Conservation (phyloP, 2,888 invertebrate genomes). For the Papilio protenor region DNA sequence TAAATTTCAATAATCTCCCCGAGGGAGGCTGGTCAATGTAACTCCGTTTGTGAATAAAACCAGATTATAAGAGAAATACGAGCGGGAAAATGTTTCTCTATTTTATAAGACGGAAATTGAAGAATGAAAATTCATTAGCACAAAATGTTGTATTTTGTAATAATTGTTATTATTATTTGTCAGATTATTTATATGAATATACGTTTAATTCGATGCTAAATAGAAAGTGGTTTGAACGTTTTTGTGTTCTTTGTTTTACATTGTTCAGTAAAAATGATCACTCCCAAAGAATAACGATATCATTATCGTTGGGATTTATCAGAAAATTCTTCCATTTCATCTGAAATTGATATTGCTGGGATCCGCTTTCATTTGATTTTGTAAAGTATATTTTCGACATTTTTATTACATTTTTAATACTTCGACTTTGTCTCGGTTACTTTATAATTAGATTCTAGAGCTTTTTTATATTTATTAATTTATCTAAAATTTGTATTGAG, state of each 20-base stretch:
- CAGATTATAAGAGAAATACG: not conserved
- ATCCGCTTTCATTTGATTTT: not conserved
- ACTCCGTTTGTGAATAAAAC: constrained; percentile 5
- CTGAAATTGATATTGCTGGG: not conserved
- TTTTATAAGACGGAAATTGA: constrained; percentile 20
- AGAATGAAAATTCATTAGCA: constrained; percentile 2
- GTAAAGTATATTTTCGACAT: not conserved
- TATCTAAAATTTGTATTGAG: too few species aligned
- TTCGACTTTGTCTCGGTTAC: not conserved
- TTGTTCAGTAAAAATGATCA: not conserved
- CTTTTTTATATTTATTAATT: not conserved
- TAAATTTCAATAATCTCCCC: constrained; percentile 7
- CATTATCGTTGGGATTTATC: not conserved
- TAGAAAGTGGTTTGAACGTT: too few species aligned
- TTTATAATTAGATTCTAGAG: not conserved
- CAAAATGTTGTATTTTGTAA: not conserved
- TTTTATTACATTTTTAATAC: not conserved
- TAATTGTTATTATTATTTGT: not conserved
- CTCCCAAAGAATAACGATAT: not conserved
- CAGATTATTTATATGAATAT: not conserved
- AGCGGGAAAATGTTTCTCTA: not conserved
- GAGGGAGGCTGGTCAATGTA: not conserved
- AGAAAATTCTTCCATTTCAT: constrained; percentile 7
- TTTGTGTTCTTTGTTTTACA: not conserved
- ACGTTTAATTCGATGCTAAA: not conserved